Percentiles rank a stretch among this genome's conserved stretches.
These are phyloP conservation scores for Lytechinus variegatus DNA, from an alignment of 35 echinoderm and acorn worm genomes.

Conservation along the genomic window DNA sequence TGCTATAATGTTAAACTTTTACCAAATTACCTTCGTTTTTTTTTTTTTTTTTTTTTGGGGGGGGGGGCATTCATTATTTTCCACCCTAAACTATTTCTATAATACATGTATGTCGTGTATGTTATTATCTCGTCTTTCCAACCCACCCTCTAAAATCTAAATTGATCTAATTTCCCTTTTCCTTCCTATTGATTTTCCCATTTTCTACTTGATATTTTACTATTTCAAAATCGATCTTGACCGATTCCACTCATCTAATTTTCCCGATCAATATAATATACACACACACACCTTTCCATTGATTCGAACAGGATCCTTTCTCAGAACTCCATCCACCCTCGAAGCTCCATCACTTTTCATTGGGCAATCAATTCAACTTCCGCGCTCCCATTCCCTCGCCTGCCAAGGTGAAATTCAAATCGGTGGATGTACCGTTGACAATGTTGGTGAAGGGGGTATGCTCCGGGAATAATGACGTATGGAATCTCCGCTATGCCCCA, in stretches of 20 bases:
- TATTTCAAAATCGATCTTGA: neutral
- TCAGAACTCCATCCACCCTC: neutral
- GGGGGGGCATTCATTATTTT: too few relatives aligned
- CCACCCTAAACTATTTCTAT: too few relatives aligned
- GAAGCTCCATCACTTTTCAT: neutral
- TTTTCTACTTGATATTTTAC: neutral
- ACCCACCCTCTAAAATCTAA: too few relatives aligned
- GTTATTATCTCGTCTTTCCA: too few relatives aligned
- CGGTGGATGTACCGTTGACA: neutral
- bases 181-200: too few relatives aligned
- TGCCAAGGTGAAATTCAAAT: neutral
- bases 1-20: too few relatives aligned
- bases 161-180: too few relatives aligned
- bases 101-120: too few relatives aligned
- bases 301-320: neutral
- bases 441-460: neutral
- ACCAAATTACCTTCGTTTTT: too few relatives aligned
- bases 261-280: neutral
- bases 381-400: too few relatives aligned
- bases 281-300: too few relatives aligned
- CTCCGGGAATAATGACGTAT: neutral
- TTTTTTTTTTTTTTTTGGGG: too few relatives aligned
- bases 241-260: neutral
- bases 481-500: neutral
- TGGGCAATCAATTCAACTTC: neutral